Base-by-base conservation (phyloP, 64 coral and sea anemone genomes). In the Actinia equina region DNA sequence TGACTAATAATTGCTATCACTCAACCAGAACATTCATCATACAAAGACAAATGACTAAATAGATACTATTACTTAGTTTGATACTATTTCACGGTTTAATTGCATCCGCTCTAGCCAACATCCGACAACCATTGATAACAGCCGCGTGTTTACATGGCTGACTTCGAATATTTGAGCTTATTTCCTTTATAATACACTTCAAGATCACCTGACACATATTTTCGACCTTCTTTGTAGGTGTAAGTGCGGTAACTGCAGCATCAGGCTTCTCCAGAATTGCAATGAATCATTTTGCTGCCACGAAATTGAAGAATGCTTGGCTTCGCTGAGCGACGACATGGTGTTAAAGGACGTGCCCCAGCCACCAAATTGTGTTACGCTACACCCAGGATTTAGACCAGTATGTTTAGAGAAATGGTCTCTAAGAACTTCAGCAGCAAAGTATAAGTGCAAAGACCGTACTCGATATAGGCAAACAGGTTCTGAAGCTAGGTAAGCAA, bases 391-490 rank as follows among this genome's bases (percentile, higher is more conserved):
- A 49, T 87, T 87, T 16, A 53, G 64, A 53, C 86, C 67, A 16
- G 86, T 87, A 7, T 87, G 86, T 25, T 54, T 78, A 37, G 86
- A 87, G 22, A 87, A 87, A 77, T 87, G 86, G 86, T 54, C 64
- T 26, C 49, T 87, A 5, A 20, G 65, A 53, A 44, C n/a, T 15
- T 59, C 85, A 17, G 69, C 60, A 45, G 3, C 27, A 62, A 87
- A 87, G 71, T 87, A 87, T 52, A 43, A 65, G 19, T 42, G 45
- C 19, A 16, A 26, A 70, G 85, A 74, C 44, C 59, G 52, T 63
- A 19, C 44, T 22, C 14, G 43, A 1, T 87, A 87, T 63, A 87
- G 71, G 71, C 62, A 87, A 71, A 71, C 63, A 41, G 85, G 2
- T 44, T 87, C 85, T 8, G 85, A 87, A 70, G 85, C 62, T 67